phyloP scores from a whole-genome alignment of 2,888 invertebrate species.

The Callyntrura sp. region DNA sequence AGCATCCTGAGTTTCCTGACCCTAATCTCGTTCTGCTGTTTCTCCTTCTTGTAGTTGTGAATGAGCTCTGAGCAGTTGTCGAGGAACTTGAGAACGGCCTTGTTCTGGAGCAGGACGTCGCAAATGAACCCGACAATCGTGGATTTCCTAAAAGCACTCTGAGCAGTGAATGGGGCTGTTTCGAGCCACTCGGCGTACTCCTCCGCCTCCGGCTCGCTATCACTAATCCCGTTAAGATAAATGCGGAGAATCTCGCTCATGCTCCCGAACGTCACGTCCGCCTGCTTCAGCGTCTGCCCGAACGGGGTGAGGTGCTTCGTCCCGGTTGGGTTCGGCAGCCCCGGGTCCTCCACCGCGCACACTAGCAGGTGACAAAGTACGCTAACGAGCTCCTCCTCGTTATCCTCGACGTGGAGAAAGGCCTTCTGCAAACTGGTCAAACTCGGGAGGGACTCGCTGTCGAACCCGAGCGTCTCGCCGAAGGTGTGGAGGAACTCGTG shows the following conservation, averaged over 20 bases:
- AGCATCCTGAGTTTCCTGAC: slow-evolving; percentile 92
- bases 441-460: slow-evolving; percentile 94
- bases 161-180: slow-evolving; percentile 93
- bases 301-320: slow-evolving; percentile 95
- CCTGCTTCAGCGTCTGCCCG: slow-evolving; percentile 94
- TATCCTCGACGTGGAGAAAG: slow-evolving; percentile 92
- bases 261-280: slow-evolving; percentile 96
- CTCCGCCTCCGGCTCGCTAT: slow-evolving; percentile 84
- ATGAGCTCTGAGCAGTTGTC: slow-evolving; percentile 86
- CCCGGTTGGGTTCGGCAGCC: slow-evolving; percentile 91
- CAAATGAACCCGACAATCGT: slow-evolving; percentile 96
- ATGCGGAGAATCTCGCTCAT: slow-evolving; percentile 94
- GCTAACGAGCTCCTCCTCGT: slow-evolving; percentile 93
- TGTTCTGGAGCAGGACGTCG: slow-evolving; percentile 97
- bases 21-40: slow-evolving; percentile 97
- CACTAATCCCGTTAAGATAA: slow-evolving; percentile 77
- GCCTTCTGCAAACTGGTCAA: slow-evolving; percentile 95
- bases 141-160: slow-evolving; percentile 94
- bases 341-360: slow-evolving; percentile 96
- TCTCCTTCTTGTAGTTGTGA: slow-evolving; percentile 93
- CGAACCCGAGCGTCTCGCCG: slow-evolving; percentile 96
- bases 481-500: slow-evolving; percentile 99
- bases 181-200: slow-evolving; percentile 90
- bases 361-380: slow-evolving; percentile 94
- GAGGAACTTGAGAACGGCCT: slow-evolving; percentile 85